Evolutionary conservation across 2,888 invertebrate species (phyloP), one percentile per base, ranked within the genome.

Genomic region (Ganaspis brasiliensis): DNA sequence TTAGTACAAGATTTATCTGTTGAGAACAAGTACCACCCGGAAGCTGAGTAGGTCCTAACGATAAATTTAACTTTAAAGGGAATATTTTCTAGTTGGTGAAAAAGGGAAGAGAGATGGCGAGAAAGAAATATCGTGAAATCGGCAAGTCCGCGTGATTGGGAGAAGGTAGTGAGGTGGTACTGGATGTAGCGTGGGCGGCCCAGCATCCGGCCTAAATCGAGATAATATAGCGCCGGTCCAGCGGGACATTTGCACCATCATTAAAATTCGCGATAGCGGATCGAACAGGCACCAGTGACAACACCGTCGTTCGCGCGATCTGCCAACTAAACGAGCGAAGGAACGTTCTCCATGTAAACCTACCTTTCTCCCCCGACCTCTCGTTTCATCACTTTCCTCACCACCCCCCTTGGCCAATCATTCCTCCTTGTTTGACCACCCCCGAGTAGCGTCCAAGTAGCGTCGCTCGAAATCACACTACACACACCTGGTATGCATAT

Each of bases 221-320:
- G 91, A 90, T 91, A 90, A 91, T 91, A 91, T 89, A 90, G 89
- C 89, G 89, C 88, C 86, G 86, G 88, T 88, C 87, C 86, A 85
- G 82, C 86, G 86, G 87, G 89, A 90, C 91, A 91, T 91, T 91
- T 91, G 91, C 91, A 91, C 89, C 91, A 88, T 91, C 91, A 91
- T 91, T 91, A 91, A 91, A 91, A 91, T 91, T 91, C 91, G 91
- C 91, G 91, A 91, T 91, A 91, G 90, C 88, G 87, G 89, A 91
- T 91, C 91, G 90, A 91, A 91, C 91, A 89, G 89, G 89, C 87
- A 85, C 88, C 88, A 87, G 88, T 89, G 90, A 90, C 91, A 91
- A 90, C 89, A 89, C 88, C 90, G 89, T 88, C 88, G 88, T 89
- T 90, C 88, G 88, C 90, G 86, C 88, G 87, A 85, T 85, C 84